These are phyloP conservation scores for Drosophila ezoana DNA, from an alignment of 2,888 invertebrate species.

Conservation along the genomic window DNA sequence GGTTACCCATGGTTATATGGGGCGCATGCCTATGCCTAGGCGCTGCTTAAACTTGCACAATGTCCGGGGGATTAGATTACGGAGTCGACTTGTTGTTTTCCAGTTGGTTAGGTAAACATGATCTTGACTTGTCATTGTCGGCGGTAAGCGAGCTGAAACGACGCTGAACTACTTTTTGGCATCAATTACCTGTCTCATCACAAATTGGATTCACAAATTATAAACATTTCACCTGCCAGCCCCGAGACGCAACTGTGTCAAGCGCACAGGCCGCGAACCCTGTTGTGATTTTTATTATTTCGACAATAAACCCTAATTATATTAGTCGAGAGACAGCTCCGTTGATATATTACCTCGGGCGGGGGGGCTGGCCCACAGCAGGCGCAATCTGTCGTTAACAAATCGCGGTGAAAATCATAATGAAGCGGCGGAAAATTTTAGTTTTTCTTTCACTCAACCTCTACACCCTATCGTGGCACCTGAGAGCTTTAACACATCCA, in stretches of 20 bases:
- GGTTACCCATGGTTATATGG: slow-evolving; percentile 35
- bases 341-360: slow-evolving; percentile 66
- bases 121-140: slow-evolving; percentile 78
- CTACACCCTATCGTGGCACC: slow-evolving; percentile 3
- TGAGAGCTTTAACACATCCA: too few relatives aligned
- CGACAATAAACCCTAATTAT: slow-evolving; percentile 73
- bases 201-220: slow-evolving; percentile 72
- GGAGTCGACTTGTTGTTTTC: slow-evolving; percentile 57
- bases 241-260: slow-evolving; percentile 69
- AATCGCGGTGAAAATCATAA: slow-evolving; percentile 74
- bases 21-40: slow-evolving; percentile 52
- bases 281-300: slow-evolving; percentile 55
- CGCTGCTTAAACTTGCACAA: slow-evolving; percentile 68
- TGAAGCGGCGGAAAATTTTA: slow-evolving; percentile 59
- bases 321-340: slow-evolving; percentile 65
- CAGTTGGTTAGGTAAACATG: slow-evolving; percentile 81
- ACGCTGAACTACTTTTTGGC: slow-evolving; percentile 59
- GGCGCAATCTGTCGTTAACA: slow-evolving; percentile 60
- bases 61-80: slow-evolving; percentile 60
- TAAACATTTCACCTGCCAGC: slow-evolving; percentile 66
- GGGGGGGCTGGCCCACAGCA: slow-evolving; percentile 41
- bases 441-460: slow-evolving; percentile 2
- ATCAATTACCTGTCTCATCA: slow-evolving; percentile 74
- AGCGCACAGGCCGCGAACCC: slow-evolving; percentile 36
- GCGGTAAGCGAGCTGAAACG: slow-evolving; percentile 60